A percentile compares a stretch with the other conserved stretches of the same genome.
Evolutionary conservation across 2,113 vertebrate species (phyloP).

Genomic region (Dunckerocampus dactyliophorus): DNA sequence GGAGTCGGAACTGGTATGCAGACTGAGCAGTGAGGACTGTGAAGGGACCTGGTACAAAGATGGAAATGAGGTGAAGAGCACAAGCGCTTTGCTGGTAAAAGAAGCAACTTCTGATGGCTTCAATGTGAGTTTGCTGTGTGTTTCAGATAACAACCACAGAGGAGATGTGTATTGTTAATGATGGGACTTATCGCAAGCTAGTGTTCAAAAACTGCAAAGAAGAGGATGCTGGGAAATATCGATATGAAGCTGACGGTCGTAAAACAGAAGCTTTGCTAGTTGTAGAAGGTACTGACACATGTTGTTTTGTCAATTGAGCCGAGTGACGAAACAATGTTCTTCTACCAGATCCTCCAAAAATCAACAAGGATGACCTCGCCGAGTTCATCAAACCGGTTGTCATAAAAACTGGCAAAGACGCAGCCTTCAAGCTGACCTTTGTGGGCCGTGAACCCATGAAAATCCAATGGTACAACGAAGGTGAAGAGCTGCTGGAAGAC

Average conservation of each 20-base stretch:
- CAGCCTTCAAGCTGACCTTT: slow-evolving; percentile 75
- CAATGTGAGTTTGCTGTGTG: background rate
- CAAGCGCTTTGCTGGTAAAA: background rate
- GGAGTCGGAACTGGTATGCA: slow-evolving; percentile 72
- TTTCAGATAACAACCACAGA: slow-evolving; percentile 75
- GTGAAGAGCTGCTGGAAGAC: slow-evolving; percentile 68
- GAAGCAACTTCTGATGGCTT: background rate
- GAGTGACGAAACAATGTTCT: slow-evolving; percentile 6
- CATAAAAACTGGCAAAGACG: slow-evolving; percentile 76
- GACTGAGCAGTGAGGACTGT: slow-evolving; percentile 70
- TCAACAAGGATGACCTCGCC: slow-evolving; percentile 71
- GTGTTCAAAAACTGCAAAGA: slow-evolving; percentile 71
- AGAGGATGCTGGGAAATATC: slow-evolving; percentile 77
- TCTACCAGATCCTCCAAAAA: slow-evolving; percentile 77
- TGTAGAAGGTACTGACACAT: slow-evolving; percentile 63
- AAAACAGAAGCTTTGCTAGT: slow-evolving; percentile 71
- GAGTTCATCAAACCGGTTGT: slow-evolving; percentile 72
- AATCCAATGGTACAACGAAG: slow-evolving; percentile 80
- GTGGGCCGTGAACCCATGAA: slow-evolving; percentile 77
- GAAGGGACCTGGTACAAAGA: slow-evolving; percentile 83
- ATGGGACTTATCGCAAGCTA: slow-evolving; percentile 74
- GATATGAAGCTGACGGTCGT: slow-evolving; percentile 76
- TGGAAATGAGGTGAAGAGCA: slow-evolving; percentile 73
- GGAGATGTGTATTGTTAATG: slow-evolving; percentile 69
- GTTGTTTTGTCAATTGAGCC: too few relatives aligned